phyloP scores from a whole-genome alignment of 2,797 vertebrate genomes.

The Tinamus major region DNA sequence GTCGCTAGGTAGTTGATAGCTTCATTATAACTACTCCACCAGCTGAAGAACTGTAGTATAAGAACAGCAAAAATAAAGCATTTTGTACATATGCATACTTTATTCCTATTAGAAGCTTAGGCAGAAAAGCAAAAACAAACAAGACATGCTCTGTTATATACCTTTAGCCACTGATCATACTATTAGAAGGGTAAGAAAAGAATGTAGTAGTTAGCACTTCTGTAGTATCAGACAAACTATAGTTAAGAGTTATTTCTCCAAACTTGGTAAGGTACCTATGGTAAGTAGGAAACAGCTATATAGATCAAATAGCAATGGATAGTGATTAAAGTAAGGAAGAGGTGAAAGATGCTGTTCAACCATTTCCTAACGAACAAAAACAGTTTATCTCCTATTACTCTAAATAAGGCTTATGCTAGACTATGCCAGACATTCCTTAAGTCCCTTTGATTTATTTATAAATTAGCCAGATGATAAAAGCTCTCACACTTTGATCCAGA shows the following conservation, averaged over 20 bases:
- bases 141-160: neutral
- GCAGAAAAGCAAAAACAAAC: neutral
- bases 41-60: slow-evolving; percentile 92
- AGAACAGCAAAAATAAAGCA: slow-evolving; percentile 39
- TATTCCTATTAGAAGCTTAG: neutral
- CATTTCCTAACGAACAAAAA: too few species aligned
- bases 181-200: neutral
- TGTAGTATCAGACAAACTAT: neutral
- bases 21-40: slow-evolving; percentile 97
- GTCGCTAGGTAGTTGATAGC: slow-evolving; percentile 95
- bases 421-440: neutral
- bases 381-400: neutral
- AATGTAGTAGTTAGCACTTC: neutral
- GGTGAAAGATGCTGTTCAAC: neutral
- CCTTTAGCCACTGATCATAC: neutral
- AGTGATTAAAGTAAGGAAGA: neutral
- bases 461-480: neutral
- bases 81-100: neutral
- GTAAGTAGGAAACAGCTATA: neutral
- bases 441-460: neutral
- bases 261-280: neutral
- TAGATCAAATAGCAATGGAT: neutral
- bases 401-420: neutral
- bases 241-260: neutral
- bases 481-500: neutral